Base-by-base conservation (phyloP, 2,888 invertebrate genomes). In the Ischnura elegans region DNA sequence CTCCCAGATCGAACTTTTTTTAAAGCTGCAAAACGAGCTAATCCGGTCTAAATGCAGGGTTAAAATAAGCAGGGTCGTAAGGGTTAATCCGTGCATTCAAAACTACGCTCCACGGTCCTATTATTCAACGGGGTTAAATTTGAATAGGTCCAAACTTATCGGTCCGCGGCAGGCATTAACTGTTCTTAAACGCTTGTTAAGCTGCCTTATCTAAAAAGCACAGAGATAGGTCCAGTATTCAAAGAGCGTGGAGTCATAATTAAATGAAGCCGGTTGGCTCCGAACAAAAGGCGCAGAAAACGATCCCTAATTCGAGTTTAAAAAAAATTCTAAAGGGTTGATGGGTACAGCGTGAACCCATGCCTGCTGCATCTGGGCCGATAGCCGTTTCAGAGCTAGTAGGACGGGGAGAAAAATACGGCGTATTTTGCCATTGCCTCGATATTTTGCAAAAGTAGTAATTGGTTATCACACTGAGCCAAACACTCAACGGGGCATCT, bases 171-270 rank as follows among this genome's bases (percentile, higher is more conserved):
- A 76, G 29, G 36, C 76, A 36, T 36, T 36, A 13, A n/a, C 76
- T 10, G 13, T 36, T 36, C 29, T 36, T 76, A 36, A 61, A 61
- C 61, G 29, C 76, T 76, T 76, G 76, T 76, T 36, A 76, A 76
- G 76, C 36, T 36, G 76, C 36, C 76, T 76, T 76, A 76, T 76
- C 76, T 76, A 76, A 36, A 36, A 76, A 76, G 76, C 36, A 76
- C 76, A 76, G 76, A 76, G 76, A 16, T 6, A 21, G 36, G 8
- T 29, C 76, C 16, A 76, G 36, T 36, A 36, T 36, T 76, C 61
- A 13, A 61, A 76, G 76, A n/a, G 76, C 76, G 29, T 2, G 36
- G 13, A 36, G 76, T 76, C 76, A 76, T 36, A 76, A 29, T 76
- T 76, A 36, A 29, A 76, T 76, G 36, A 76, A 36, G n/a, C 29